Evolutionary conservation across 2,113 vertebrate species (phyloP).

Genomic region (Microtus ochrogaster): DNA sequence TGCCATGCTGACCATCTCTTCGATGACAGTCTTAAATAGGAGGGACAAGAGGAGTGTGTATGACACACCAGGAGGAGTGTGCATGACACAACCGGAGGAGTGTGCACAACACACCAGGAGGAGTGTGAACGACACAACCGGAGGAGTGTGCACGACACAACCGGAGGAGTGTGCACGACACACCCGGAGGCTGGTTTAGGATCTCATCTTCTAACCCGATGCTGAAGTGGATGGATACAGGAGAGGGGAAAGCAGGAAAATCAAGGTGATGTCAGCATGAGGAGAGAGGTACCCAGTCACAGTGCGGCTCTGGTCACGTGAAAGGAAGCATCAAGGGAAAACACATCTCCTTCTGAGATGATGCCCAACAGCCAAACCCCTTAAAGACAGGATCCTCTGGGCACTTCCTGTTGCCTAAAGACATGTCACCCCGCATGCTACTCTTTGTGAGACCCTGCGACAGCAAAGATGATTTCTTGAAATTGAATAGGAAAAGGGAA

Average conservation of each 20-base stretch:
- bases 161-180: too few species aligned
- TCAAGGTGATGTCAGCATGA: rapidly evolving
- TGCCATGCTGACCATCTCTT: too few species aligned
- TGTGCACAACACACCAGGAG: too few species aligned
- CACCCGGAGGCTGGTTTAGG: neutral
- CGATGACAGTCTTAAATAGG: too few species aligned
- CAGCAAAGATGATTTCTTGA: neutral
- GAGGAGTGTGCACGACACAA: too few species aligned
- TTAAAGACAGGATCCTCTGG: neutral
- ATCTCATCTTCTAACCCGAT: neutral
- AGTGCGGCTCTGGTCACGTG: slow-evolving; percentile 11
- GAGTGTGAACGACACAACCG: too few species aligned
- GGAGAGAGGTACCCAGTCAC: neutral
- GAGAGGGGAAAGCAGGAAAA: neutral
- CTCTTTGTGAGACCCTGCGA: neutral
- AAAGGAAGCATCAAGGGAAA: neutral
- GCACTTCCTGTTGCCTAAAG: slow-evolving; percentile 8
- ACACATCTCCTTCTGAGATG: slow-evolving; percentile 11
- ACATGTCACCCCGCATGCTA: neutral
- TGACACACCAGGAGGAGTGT: too few species aligned
- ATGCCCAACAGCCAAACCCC: neutral
- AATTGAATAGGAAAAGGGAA: neutral
- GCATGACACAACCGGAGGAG: too few species aligned
- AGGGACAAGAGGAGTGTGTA: too few species aligned
- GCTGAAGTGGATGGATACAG: neutral